Base-by-base conservation (phyloP, 2,113 vertebrate genomes). In the Phycodurus eques region DNA sequence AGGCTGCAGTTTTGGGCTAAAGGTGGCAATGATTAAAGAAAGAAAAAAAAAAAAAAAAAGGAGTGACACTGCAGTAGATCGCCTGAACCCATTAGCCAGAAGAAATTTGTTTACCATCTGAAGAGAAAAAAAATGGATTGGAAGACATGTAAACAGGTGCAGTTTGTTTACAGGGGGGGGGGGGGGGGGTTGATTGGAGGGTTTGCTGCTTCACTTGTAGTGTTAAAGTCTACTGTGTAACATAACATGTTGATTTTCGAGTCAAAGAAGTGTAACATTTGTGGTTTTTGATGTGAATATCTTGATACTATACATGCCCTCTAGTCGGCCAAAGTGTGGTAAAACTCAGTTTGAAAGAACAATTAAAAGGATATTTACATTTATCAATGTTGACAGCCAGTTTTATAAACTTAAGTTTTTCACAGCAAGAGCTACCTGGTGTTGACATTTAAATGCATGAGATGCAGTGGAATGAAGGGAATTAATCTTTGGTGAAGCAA, bases 401-500 rank as follows among this genome's bases (percentile, higher is more conserved):
- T 63, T 66, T 27, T 17, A 60, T 33, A n/a, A 60, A 60, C 22
- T 27, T 35, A 15, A 54, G 22, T 64, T 74, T 44, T 75, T 56
- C 79, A 64, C 72, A 67, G 59, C 42, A 53, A 20, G 22, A 76
- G 70, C 49, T 78, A 43, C 66, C 66, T 83, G 67, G 72, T 70
- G 66, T 35, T 78, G 59, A 79, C 67, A 68, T 79, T 72, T 76
- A 35, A 70, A 76, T 11, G 68, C 44, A 72, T 65, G 53, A 62
- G 70, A 78, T 83, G 75, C 77, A 82, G 77, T 35, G 72, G 31
- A 19, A 79, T 79, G 67, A 14, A 14, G 53, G 65, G 68, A 70
- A 80, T 76, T 82, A 69, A 80, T 88, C 79, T 88, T 88, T 89
- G 83, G 74, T 79, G 78, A 22, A 63, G 15, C 22, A 76, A 31